phyloP scores from a whole-genome alignment of 2,113 vertebrate species.

The Apistogramma diplotaenia region DNA sequence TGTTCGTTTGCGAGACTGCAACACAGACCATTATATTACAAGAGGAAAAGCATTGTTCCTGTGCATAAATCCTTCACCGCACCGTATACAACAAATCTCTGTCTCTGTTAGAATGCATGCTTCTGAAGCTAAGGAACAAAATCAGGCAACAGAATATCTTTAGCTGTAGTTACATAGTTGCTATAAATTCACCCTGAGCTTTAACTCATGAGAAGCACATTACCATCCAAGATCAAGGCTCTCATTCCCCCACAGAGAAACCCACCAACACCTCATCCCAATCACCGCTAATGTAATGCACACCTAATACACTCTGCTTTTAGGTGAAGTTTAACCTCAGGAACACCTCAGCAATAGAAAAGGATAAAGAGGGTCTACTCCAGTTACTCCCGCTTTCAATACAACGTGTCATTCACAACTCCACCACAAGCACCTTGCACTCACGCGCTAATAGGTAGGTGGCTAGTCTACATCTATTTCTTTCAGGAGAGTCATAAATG shows the following conservation, averaged over 20 bases:
- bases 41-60: background rate
- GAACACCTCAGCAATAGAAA: constrained; percentile 31
- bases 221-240: background rate
- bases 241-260: background rate
- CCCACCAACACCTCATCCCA: background rate
- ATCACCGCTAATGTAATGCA: constrained; percentile 15
- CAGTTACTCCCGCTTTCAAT: constrained; percentile 49
- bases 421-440: constrained; percentile 48
- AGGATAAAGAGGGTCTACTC: constrained; percentile 55
- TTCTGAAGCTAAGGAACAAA: background rate
- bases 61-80: background rate
- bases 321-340: constrained; percentile 41
- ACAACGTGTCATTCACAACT: constrained; percentile 53
- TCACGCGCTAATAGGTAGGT: constrained; percentile 54
- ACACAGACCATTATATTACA: background rate
- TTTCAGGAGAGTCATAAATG: constrained; percentile 64
- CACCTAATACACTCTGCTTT: constrained; percentile 14
- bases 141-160: background rate
- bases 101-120: background rate
- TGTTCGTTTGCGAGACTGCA: constrained; percentile 16
- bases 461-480: constrained; percentile 19
- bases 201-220: background rate
- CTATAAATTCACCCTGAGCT: background rate
- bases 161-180: background rate
- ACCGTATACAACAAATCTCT: background rate